Percentiles rank a stretch among this genome's conserved stretches.
These are phyloP conservation scores for Sitta europaea DNA, from an alignment of 2,113 vertebrate species.

Conservation along the genomic window DNA sequence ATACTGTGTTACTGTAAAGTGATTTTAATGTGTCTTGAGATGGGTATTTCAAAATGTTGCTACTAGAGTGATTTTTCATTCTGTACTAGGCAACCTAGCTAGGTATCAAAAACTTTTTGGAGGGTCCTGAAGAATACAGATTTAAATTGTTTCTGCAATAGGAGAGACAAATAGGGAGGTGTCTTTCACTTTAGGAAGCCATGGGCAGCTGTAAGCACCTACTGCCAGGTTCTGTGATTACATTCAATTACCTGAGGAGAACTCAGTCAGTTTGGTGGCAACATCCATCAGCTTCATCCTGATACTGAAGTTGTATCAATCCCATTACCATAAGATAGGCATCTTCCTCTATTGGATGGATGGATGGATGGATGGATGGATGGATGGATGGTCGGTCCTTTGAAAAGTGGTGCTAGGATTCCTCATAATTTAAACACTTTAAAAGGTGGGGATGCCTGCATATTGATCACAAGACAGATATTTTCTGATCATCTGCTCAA, in stretches of 20 bases:
- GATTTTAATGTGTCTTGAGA: neutral
- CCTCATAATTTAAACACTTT: neutral
- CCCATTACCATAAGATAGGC: neutral
- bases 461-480: neutral
- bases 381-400: neutral
- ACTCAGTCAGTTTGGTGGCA: neutral
- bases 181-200: neutral
- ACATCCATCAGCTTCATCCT: neutral
- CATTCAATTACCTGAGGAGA: neutral
- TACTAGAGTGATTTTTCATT: neutral
- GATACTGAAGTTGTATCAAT: rapidly evolving
- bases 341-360: neutral
- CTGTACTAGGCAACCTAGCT: neutral
- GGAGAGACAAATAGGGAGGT: neutral
- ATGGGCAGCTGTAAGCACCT: neutral
- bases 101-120: neutral
- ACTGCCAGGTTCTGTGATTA: neutral
- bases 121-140: neutral
- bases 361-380: rapidly evolving
- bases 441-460: neutral
- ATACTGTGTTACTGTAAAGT: neutral
- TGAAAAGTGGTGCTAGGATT: neutral
- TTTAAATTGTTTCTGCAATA: neutral
- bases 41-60: neutral
- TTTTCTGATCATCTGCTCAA: neutral